These are phyloP conservation scores for Hemaris fuciformis DNA, from an alignment of 2,888 invertebrate genomes.

Conservation along the genomic window DNA sequence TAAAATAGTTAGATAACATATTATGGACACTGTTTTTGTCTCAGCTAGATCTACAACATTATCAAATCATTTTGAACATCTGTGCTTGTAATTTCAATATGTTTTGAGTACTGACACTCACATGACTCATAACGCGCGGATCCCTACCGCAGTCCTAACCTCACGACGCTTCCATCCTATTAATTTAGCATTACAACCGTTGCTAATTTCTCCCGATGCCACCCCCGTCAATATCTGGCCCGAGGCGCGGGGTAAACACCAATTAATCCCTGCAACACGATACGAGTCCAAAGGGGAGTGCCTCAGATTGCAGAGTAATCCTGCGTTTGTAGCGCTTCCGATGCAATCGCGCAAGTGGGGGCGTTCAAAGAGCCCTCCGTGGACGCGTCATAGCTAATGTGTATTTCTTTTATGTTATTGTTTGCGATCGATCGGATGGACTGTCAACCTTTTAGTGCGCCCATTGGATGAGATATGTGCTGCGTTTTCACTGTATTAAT, in stretches of 20 bases:
- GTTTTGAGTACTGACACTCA: neutral
- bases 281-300: constrained; percentile 54
- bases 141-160: constrained; percentile 17
- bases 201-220: constrained; percentile 71
- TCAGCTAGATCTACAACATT: too few species aligned
- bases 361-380: constrained; percentile 20
- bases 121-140: neutral
- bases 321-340: constrained; percentile 77
- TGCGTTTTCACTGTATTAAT: neutral
- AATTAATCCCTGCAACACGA: constrained; percentile 79
- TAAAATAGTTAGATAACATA: neutral
- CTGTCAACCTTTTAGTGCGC: constrained; percentile 23
- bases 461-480: neutral
- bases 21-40: neutral
- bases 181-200: constrained; percentile 69
- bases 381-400: constrained; percentile 53
- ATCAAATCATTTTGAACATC: neutral
- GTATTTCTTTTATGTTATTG: constrained; percentile 58
- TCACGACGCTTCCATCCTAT: constrained; percentile 47
- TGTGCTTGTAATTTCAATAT: neutral
- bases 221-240: constrained; percentile 62
- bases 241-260: constrained; percentile 67
- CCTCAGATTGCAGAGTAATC: constrained; percentile 67
- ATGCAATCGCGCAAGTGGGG: constrained; percentile 26
- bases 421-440: constrained; percentile 53